These are phyloP conservation scores for Willowsia nigromaculata DNA, from an alignment of 2,888 invertebrate species.

Conservation along the genomic window DNA sequence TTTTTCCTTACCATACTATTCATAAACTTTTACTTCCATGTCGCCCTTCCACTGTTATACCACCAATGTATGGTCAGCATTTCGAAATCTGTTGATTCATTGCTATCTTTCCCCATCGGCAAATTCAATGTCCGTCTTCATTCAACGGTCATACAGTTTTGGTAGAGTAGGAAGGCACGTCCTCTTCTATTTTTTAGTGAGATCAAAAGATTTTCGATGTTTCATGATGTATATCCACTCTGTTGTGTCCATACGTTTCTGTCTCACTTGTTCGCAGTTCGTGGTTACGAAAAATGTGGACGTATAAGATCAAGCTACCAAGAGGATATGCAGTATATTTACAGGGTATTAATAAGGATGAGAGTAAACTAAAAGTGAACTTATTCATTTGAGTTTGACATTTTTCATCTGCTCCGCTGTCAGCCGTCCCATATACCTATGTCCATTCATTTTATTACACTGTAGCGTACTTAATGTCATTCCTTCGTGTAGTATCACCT, in stretches of 20 bases:
- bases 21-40: not conserved
- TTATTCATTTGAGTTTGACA: not conserved
- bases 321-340: no score
- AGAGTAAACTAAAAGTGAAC: not conserved
- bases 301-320: not conserved
- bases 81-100: slow-evolving; percentile 57
- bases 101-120: slow-evolving; percentile 43
- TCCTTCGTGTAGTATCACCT: no score
- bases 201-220: not conserved
- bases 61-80: slow-evolving; percentile 1
- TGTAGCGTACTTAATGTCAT: no score
- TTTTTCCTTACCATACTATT: not conserved
- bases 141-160: not conserved
- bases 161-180: not conserved
- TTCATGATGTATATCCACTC: not conserved
- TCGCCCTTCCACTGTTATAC: not conserved
- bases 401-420: not conserved
- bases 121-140: slow-evolving; percentile 28
- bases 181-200: not conserved
- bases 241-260: not conserved
- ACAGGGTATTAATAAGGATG: not conserved
- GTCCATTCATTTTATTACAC: not conserved
- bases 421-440: not conserved
- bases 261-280: not conserved
- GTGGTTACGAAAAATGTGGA: not conserved